A percentile compares a stretch with the other conserved stretches of the same genome.
Evolutionary conservation across 2,797 vertebrate species (phyloP).

Genomic region (Manis javanica): DNA sequence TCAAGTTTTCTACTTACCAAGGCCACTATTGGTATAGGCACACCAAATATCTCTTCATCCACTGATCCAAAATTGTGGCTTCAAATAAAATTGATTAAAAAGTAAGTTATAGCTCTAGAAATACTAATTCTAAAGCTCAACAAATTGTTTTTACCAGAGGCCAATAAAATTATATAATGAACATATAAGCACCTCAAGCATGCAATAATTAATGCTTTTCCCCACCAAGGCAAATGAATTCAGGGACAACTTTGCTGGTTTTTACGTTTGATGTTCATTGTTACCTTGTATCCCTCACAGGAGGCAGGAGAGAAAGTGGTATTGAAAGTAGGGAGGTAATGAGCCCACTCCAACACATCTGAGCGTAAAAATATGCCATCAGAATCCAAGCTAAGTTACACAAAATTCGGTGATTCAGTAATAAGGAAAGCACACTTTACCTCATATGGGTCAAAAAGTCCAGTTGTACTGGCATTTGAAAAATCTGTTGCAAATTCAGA

Average conservation of each 20-base stretch:
- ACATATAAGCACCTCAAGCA: neutral
- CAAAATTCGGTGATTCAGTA: neutral
- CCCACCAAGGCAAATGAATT: neutral
- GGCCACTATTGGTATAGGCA: slow-evolving; percentile 93
- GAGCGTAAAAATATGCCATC: slow-evolving; percentile 61
- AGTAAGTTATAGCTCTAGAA: slow-evolving; percentile 30
- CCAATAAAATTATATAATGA: neutral
- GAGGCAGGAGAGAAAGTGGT: slow-evolving; percentile 93
- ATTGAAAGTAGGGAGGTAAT: slow-evolving; percentile 92
- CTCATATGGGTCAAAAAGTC: slow-evolving; percentile 94
- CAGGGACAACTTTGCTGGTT: neutral
- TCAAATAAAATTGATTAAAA: slow-evolving; percentile 79
- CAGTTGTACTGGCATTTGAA: slow-evolving; percentile 97
- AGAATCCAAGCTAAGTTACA: slow-evolving; percentile 16
- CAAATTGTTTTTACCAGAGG: neutral
- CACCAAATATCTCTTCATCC: slow-evolving; percentile 93
- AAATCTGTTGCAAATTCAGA: slow-evolving; percentile 94
- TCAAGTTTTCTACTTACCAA: slow-evolving; percentile 90
- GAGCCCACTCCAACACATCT: slow-evolving; percentile 96
- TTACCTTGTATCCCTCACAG: slow-evolving; percentile 95
- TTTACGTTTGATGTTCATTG: neutral
- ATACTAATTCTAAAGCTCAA: slow-evolving; percentile 26
- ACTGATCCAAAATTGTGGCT: slow-evolving; percentile 93
- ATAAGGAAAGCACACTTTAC: slow-evolving; percentile 83
- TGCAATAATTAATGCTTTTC: neutral